phyloP scores from a whole-genome alignment of 2,797 vertebrate genomes.

The Anguilla marmorata region DNA sequence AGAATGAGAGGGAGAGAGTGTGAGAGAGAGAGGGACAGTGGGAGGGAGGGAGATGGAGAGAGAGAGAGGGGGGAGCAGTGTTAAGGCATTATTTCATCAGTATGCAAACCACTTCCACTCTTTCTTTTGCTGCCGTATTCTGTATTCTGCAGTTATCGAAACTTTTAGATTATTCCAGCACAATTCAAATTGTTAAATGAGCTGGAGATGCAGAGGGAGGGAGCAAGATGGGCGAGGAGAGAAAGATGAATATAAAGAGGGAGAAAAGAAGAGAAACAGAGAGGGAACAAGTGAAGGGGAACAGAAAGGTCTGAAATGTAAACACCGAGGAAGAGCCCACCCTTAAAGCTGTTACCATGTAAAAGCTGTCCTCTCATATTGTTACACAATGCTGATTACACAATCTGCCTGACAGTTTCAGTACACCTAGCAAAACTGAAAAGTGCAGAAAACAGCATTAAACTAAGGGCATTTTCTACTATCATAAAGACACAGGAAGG shows the following conservation, averaged over 20 bases:
- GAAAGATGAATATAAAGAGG: neutral
- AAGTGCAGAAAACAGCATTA: neutral
- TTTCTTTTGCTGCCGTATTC: neutral
- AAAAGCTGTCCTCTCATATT: neutral
- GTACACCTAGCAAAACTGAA: neutral
- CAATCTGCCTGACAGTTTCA: neutral
- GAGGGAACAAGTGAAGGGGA: neutral
- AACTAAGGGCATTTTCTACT: neutral
- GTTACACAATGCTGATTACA: neutral
- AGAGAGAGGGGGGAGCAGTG: no score
- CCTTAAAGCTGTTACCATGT: neutral
- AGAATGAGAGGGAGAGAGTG: neutral
- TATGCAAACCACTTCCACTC: neutral
- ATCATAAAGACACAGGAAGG: neutral
- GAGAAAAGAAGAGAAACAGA: neutral
- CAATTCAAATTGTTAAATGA: neutral
- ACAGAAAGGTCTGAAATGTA: slow-evolving; percentile 13
- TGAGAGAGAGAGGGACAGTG: neutral
- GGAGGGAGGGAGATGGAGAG: no score
- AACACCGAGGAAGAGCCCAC: neutral
- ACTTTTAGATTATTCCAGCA: neutral
- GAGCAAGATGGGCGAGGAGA: neutral
- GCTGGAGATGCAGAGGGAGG: neutral
- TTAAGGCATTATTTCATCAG: neutral
- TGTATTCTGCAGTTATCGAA: neutral